Conservation (phyloP, 2,113 vertebrate species). For the Leucoraja erinaceus region DNA sequence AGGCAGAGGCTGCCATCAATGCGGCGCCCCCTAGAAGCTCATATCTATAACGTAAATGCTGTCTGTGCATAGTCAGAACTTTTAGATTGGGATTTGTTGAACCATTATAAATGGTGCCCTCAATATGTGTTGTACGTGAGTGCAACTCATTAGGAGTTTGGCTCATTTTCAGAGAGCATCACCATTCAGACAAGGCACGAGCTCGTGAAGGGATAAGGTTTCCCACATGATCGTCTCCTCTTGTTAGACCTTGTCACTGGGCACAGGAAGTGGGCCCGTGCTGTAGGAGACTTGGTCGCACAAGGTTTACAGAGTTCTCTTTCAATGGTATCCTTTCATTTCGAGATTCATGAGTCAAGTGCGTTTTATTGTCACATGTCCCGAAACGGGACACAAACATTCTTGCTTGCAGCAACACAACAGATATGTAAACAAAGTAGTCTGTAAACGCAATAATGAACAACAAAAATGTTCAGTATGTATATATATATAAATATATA, state of each 20-base stretch:
- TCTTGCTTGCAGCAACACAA: too few relatives aligned
- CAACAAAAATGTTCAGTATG: too few relatives aligned
- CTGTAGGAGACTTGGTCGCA: background rate
- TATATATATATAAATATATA: too few relatives aligned
- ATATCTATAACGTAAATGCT: background rate
- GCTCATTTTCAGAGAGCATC: background rate
- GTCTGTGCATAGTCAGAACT: background rate
- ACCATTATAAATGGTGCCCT: background rate
- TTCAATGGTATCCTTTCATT: too few relatives aligned
- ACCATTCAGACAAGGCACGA: background rate
- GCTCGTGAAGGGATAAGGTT: background rate
- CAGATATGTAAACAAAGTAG: too few relatives aligned
- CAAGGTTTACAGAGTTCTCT: background rate
- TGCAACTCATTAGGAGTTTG: background rate
- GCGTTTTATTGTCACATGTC: too few relatives aligned
- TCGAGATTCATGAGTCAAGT: too few relatives aligned
- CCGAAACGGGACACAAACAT: too few relatives aligned
- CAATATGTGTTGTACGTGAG: background rate
- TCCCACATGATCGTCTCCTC: background rate
- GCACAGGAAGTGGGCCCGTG: background rate
- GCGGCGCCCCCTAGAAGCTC: too few relatives aligned
- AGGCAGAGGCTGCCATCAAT: too few relatives aligned
- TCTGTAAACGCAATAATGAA: too few relatives aligned
- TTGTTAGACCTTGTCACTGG: background rate
- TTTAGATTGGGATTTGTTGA: background rate